Percentiles rank a stretch among this genome's conserved stretches.
Evolutionary conservation across 1,140 invertebrate species (phyloP).

Genomic region (Cotesia glomerata): DNA sequence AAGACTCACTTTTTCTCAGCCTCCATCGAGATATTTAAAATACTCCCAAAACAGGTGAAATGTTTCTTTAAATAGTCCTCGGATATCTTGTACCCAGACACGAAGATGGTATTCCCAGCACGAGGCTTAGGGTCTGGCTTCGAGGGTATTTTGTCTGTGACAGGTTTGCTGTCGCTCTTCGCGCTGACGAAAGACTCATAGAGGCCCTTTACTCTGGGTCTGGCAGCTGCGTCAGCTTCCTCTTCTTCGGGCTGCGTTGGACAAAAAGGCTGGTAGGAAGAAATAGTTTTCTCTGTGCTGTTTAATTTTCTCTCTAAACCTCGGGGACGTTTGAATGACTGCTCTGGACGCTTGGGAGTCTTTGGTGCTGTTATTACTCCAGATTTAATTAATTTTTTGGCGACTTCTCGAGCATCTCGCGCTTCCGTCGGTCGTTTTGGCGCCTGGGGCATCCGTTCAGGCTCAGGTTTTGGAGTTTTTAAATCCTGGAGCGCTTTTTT

Average conservation of each 20-base stretch:
- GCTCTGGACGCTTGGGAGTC: conserved; percentile 78
- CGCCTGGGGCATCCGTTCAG: conserved; percentile 76
- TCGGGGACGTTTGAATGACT: conserved; percentile 82
- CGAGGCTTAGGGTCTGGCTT: conserved; percentile 70
- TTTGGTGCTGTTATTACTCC: conserved; percentile 88
- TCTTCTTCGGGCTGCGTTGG: conserved; percentile 78
- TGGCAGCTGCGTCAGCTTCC: conserved; percentile 52
- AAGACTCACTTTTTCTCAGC: conserved; percentile 79
- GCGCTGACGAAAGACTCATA: conserved; percentile 90
- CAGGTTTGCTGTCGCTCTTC: conserved; percentile 65
- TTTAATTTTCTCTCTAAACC: conserved; percentile 82
- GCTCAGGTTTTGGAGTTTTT: conserved; percentile 87
- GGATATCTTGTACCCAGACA: conserved; percentile 80
- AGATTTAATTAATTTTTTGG: conserved; percentile 92
- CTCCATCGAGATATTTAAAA: conserved; percentile 90
- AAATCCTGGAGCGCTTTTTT: conserved; percentile 91
- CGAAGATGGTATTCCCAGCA: conserved; percentile 86
- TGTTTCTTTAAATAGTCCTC: conserved; percentile 83
- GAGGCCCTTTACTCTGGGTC: conserved; percentile 72
- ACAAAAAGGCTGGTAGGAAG: conserved; percentile 89
- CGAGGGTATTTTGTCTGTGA: conserved; percentile 59
- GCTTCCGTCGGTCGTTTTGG: conserved; percentile 84
- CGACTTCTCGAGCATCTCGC: conserved; percentile 91
- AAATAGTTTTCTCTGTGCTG: conserved; percentile 73
- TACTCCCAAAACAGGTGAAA: conserved; percentile 79